Evolutionary conservation across 1,140 invertebrate species (phyloP).

Genomic region (Procambarus virginalis): DNA sequence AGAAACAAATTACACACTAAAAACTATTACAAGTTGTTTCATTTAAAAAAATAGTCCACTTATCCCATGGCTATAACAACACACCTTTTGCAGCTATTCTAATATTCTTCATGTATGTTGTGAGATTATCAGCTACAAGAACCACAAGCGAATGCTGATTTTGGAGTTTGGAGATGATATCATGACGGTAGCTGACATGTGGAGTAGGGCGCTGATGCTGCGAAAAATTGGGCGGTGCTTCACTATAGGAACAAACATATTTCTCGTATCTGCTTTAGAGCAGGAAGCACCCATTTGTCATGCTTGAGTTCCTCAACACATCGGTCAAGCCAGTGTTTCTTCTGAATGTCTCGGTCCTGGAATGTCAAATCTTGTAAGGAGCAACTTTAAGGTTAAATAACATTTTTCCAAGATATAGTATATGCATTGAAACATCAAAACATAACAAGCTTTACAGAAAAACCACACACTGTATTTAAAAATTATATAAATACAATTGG

Average conservation of each 20-base stretch:
- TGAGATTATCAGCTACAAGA: constrained; percentile 94
- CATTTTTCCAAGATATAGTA: too few relatives aligned
- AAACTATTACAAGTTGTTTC: too few relatives aligned
- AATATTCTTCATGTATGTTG: constrained; percentile 92
- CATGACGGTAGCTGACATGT: constrained; percentile 77
- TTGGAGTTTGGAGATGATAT: constrained; percentile 93
- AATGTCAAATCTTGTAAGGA: not conserved
- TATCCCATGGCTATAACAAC: constrained; percentile 7
- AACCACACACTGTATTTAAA: too few relatives aligned
- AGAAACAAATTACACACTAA: too few relatives aligned
- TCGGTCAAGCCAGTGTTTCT: constrained; percentile 95
- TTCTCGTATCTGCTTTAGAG: constrained; percentile 95
- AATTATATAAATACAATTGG: too few relatives aligned
- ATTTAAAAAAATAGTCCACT: too few relatives aligned
- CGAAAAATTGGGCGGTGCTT: constrained; percentile 83
- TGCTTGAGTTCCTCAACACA: constrained; percentile 96
- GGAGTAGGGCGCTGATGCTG: constrained; percentile 74
- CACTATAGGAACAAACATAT: constrained; percentile 94
- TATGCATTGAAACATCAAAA: too few relatives aligned
- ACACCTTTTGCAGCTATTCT: constrained; percentile 81
- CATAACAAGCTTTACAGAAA: too few relatives aligned
- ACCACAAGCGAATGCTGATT: constrained; percentile 94
- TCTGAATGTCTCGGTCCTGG: constrained; percentile 95
- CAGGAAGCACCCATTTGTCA: constrained; percentile 93
- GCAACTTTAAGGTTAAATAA: too few relatives aligned